phyloP scores from a whole-genome alignment of 2,888 invertebrate genomes.

The Nematopogon swammerdamellus region DNA sequence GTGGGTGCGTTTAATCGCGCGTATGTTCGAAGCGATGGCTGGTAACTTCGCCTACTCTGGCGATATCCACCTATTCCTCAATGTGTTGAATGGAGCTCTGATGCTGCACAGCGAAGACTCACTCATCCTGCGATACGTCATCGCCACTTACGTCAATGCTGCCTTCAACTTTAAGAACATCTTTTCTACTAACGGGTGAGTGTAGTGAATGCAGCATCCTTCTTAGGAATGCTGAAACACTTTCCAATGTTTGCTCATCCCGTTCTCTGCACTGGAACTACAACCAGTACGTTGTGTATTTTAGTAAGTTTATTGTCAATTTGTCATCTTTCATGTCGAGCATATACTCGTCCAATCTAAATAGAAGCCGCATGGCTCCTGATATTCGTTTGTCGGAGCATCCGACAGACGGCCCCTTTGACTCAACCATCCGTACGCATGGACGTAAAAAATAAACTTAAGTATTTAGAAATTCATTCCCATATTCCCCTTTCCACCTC shows the following conservation, averaged over 20 bases:
- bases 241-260: background rate
- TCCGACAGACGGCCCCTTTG: no score
- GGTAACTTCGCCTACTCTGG: conserved; percentile 96
- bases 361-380: no score
- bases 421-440: no score
- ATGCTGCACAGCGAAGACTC: conserved; percentile 97
- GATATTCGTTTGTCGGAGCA: no score
- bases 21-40: conserved; percentile 98
- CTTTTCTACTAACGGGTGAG: conserved; percentile 92
- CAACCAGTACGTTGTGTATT: background rate
- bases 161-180: conserved; percentile 98
- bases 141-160: conserved; percentile 96
- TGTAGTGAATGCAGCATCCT: conserved; percentile 11
- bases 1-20: conserved; percentile 94
- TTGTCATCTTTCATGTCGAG: no score
- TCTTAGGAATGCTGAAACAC: background rate
- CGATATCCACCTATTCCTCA: conserved; percentile 95
- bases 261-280: background rate
- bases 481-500: no score
- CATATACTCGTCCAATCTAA: no score
- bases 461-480: no score
- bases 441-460: no score
- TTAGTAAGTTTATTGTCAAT: no score
- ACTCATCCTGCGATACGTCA: conserved; percentile 90
- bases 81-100: conserved; percentile 95